Percentiles rank a stretch among this genome's conserved stretches.
These are phyloP conservation scores for Oxyruncus cristatus DNA, from an alignment of 2,113 vertebrate species.

Conservation along the genomic window DNA sequence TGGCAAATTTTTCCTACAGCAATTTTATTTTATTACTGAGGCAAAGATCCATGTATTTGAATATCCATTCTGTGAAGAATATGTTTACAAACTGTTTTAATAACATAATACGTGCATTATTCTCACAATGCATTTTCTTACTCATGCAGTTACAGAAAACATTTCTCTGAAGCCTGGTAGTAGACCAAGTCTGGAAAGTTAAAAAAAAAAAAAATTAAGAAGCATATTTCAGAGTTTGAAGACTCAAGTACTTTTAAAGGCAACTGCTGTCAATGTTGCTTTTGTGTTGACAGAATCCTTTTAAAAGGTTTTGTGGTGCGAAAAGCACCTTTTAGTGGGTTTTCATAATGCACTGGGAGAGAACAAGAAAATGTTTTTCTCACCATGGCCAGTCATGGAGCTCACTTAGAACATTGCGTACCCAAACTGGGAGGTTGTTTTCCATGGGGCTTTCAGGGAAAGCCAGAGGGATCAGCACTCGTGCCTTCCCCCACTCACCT, in stretches of 20 bases:
- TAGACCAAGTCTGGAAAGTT: neutral
- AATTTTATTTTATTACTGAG: neutral
- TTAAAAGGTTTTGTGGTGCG: constrained; percentile 64
- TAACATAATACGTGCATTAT: neutral
- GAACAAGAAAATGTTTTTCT: constrained; percentile 63
- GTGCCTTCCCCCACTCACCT: neutral
- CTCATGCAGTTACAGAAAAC: neutral
- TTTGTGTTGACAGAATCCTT: constrained; percentile 48
- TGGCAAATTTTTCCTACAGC: neutral
- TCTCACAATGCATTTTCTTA: constrained; percentile 1
- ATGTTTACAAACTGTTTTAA: constrained; percentile 6
- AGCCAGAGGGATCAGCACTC: neutral
- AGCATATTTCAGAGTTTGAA: neutral
- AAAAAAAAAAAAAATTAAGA: neutral
- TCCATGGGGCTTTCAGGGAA: neutral
- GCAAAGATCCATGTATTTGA: neutral
- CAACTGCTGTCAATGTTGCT: constrained; percentile 6
- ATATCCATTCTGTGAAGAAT: neutral
- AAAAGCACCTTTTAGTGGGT: constrained; percentile 65
- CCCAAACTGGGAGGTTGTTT: neutral
- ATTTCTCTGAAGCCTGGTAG: neutral
- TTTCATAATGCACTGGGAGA: constrained; percentile 42
- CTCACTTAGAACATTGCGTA: neutral
- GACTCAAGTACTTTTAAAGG: neutral
- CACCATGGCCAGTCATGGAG: neutral